Evolutionary conservation across 2,888 invertebrate genomes (phyloP), one percentile per base, ranked within the genome.

Genomic region (Electrophaes corylata): DNA sequence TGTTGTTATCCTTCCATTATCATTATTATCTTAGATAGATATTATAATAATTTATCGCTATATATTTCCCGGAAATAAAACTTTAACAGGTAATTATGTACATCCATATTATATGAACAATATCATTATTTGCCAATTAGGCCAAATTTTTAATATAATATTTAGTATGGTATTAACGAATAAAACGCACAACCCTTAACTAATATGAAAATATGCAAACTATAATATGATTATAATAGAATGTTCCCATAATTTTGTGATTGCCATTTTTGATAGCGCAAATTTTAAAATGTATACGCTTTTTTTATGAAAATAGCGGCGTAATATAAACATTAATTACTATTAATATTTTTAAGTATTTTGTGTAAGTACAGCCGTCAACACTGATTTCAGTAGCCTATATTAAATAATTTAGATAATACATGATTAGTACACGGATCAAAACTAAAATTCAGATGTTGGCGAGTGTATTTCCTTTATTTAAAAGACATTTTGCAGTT

Each of bases 161-260:
- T 37, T 43, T 40, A 29, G 5, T 47, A 47, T 46, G 10, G 1
- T 49, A 48, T 69, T 69, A 72, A 71, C 70, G 71, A 80, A 78
- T 75, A 67, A 70, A 75, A 83, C 86, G 86, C 85, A 86, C 85
- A 86, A 86, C 82, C 81, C 71, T 41, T 70, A 70, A 67, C 75
- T 75, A 78, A 65, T 75, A 59, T 72, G 72, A 76, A 72, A 70
- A 40, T 14, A 19, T 60, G 59, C 72, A 63, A 66, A 62, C 62
- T 58, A 64, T 64, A 39, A 51, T 50, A 12, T 54, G 44, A 20
- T 26, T 19, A 46, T 65, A 62, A 66, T 57, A 58, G 59, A 64
- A 71, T 67, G 68, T 67, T 72, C 59, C 66, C 72, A 69, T 66
- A 57, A 66, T 67, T 58, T 67, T 68, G 71, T 72, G 76, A 70